phyloP scores from a whole-genome alignment of 2,113 vertebrate genomes.

The Bolborhynchus lineola region DNA sequence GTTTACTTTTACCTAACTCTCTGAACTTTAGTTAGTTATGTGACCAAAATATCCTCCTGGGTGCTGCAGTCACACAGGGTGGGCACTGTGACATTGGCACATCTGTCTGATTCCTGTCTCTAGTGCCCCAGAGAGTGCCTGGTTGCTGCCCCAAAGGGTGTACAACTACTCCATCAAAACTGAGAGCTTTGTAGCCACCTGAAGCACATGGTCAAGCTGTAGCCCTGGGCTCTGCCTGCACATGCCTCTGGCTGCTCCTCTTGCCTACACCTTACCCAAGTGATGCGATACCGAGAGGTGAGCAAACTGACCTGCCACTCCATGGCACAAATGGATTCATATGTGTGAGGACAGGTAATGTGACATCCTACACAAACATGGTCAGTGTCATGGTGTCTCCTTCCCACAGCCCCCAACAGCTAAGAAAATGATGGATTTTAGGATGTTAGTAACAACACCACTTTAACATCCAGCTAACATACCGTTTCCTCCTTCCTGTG shows the following conservation, averaged over 20 bases:
- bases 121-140: background rate
- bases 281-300: fast-evolving
- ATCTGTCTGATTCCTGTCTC: background rate
- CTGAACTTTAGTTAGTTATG: background rate
- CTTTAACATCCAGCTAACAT: background rate
- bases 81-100: fast-evolving
- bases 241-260: fast-evolving
- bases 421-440: background rate
- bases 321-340: fast-evolving
- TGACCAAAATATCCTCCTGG: background rate
- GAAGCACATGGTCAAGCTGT: fast-evolving
- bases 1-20: background rate
- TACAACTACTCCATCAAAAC: background rate
- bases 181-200: background rate
- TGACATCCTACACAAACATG: fast-evolving
- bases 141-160: background rate
- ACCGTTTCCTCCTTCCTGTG: background rate
- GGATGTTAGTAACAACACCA: background rate
- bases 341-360: fast-evolving
- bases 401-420: background rate
- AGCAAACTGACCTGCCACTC: background rate
- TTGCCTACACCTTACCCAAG: fast-evolving
- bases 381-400: background rate
- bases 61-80: background rate
- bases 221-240: no score